phyloP scores from a whole-genome alignment of 1,140 invertebrate species.

The Sycophaga agraensis region DNA sequence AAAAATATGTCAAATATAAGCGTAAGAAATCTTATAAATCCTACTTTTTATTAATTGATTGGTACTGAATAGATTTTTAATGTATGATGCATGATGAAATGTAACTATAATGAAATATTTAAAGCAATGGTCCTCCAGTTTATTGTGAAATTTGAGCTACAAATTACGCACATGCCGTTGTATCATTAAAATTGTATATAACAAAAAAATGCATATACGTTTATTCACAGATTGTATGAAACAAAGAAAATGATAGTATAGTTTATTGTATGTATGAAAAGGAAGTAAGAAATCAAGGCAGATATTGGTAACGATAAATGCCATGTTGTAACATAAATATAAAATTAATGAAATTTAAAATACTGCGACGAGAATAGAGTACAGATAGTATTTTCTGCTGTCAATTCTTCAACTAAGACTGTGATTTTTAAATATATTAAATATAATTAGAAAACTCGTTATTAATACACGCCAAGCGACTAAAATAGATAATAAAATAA shows the following conservation, averaged over 20 bases:
- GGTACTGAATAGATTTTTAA: constrained; percentile 8
- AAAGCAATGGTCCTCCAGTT: neutral
- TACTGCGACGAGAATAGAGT: constrained; percentile 46
- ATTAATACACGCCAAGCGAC: constrained; percentile 34
- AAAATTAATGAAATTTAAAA: constrained; percentile 30
- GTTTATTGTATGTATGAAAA: constrained; percentile 27
- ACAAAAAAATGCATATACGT: constrained; percentile 2
- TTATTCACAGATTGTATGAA: constrained; percentile 19
- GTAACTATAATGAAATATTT: constrained; percentile 3
- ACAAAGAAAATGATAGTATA: constrained; percentile 22
- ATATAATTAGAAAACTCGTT: constrained; percentile 47
- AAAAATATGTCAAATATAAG: constrained; percentile 2
- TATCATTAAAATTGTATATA: constrained; percentile 26
- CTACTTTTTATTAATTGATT: constrained; percentile 18
- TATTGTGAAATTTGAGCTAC: constrained; percentile 17
- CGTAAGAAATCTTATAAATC: neutral
- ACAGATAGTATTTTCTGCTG: constrained; percentile 58
- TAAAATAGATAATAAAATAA: constrained; percentile 28
- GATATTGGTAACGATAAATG: constrained; percentile 16
- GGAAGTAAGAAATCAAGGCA: constrained; percentile 17
- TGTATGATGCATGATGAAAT: constrained; percentile 11
- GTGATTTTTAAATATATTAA: constrained; percentile 58
- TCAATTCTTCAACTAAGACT: constrained; percentile 60
- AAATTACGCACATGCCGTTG: constrained; percentile 16
- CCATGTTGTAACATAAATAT: constrained; percentile 30